A percentile compares a stretch with the other conserved stretches of the same genome.
Evolutionary conservation across 2,888 invertebrate species (phyloP).

Genomic region (Abscondita cerata): DNA sequence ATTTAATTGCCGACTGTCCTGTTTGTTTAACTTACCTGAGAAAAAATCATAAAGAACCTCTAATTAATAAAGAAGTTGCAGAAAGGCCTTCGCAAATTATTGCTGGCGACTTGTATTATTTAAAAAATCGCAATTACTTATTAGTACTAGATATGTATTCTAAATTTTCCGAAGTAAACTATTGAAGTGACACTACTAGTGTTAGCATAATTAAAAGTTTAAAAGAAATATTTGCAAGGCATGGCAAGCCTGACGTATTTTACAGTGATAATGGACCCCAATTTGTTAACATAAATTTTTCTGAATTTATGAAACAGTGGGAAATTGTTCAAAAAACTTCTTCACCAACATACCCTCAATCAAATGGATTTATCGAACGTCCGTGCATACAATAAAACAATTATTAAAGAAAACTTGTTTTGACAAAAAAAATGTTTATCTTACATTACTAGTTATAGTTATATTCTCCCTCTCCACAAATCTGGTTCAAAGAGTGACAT

Average conservation of each 20-base stretch:
- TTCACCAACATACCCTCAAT: not conserved
- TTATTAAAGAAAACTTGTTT: not conserved
- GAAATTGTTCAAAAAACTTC: not conserved
- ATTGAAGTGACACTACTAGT: not conserved
- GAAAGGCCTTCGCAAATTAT: constrained; percentile 39
- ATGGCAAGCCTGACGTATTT: not conserved
- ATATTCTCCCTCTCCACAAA: too few species aligned
- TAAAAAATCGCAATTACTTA: constrained; percentile 35
- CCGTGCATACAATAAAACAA: not conserved
- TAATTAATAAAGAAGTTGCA: constrained; percentile 35
- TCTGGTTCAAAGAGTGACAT: too few species aligned
- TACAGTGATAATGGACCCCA: not conserved
- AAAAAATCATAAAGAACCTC: constrained; percentile 36
- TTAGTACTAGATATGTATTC: constrained; percentile 43
- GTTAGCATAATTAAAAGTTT: not conserved
- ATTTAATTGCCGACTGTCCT: constrained; percentile 37
- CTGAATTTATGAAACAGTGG: not conserved
- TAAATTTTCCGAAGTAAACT: constrained; percentile 39
- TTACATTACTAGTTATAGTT: not conserved
- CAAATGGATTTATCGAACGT: not conserved
- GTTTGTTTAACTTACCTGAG: constrained; percentile 38
- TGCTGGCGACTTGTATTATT: constrained; percentile 41
- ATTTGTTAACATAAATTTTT: not conserved
- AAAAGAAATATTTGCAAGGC: not conserved
- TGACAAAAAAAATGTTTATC: not conserved